Conservation (phyloP, 2,113 vertebrate genomes). For the Theropithecus gelada region DNA sequence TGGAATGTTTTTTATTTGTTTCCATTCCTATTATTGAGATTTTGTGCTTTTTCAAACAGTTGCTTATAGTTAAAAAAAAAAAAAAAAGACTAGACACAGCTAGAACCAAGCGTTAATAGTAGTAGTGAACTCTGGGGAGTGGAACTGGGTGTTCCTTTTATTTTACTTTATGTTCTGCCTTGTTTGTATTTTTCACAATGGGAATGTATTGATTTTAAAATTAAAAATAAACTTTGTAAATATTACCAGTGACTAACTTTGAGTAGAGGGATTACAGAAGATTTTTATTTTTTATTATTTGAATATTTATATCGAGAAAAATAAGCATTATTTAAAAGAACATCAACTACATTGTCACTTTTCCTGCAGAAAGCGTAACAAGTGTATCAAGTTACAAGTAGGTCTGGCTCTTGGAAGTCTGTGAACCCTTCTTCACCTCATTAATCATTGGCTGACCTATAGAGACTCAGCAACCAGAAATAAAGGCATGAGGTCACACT, state of each 20-base stretch:
- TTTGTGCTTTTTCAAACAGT: background rate
- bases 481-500: background rate
- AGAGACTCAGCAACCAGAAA: background rate
- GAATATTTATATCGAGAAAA: background rate
- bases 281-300: background rate
- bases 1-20: background rate
- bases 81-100: background rate
- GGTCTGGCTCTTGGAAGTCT: background rate
- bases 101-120: background rate
- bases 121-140: background rate
- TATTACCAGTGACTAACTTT: background rate
- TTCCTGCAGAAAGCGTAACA: background rate
- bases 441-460: background rate
- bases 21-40: background rate
- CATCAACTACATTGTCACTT: background rate
- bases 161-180: background rate
- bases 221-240: background rate
- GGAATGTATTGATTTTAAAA: background rate
- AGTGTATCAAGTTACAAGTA: background rate
- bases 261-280: background rate
- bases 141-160: background rate
- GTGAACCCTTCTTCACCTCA: slow-evolving; percentile 23
- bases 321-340: background rate
- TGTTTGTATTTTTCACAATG: background rate
- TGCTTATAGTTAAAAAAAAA: background rate